A percentile compares a stretch with the other conserved stretches of the same genome.
phyloP scores from a whole-genome alignment of 2,888 invertebrate genomes.

The Pollenia labialis region DNA sequence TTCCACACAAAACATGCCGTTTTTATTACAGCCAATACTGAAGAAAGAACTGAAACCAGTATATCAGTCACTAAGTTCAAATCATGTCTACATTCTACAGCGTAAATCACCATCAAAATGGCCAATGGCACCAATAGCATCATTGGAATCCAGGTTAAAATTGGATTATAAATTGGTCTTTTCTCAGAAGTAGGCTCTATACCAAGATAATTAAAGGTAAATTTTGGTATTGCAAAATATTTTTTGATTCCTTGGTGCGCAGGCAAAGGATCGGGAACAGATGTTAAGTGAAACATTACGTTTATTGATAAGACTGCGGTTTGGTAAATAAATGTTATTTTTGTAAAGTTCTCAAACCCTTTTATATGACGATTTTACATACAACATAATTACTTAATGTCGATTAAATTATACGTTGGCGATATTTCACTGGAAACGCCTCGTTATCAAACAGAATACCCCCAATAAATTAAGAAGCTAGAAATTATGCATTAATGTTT shows the following conservation, averaged over 20 bases:
- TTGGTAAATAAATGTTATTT: too few species aligned
- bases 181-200: slow-evolving; percentile 29
- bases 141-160: slow-evolving; percentile 9
- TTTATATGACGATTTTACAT: too few species aligned
- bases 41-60: slow-evolving; percentile 61
- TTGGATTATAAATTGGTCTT: slow-evolving; percentile 8
- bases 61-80: slow-evolving; percentile 63
- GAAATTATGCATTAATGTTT: too few species aligned
- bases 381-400: too few species aligned
- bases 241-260: slow-evolving; percentile 22
- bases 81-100: slow-evolving; percentile 46
- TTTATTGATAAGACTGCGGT: too few species aligned
- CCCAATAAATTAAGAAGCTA: too few species aligned
- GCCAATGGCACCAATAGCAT: not conserved
- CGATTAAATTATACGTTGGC: too few species aligned
- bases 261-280: slow-evolving; percentile 14
- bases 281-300: slow-evolving; percentile 12
- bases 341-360: too few species aligned
- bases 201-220: slow-evolving; percentile 32
- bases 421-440: too few species aligned
- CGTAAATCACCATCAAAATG: slow-evolving; percentile 41
- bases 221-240: slow-evolving; percentile 46
- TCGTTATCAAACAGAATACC: too few species aligned
- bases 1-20: slow-evolving; percentile 60
- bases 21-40: slow-evolving; percentile 61